Evolutionary conservation across 2,113 vertebrate species (phyloP).

Genomic region (Garra rufa): DNA sequence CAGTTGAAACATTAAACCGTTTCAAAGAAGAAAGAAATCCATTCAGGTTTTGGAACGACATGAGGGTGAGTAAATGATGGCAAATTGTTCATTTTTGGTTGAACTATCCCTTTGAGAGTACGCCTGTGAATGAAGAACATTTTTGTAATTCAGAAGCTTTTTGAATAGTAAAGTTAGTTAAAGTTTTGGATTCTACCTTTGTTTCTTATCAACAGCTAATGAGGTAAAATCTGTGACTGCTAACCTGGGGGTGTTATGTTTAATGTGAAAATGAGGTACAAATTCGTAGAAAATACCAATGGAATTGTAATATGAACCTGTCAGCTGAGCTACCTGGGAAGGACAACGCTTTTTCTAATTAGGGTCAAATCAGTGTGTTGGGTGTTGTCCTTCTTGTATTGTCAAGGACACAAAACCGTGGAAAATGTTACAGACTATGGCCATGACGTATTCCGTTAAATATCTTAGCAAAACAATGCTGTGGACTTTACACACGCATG

Average conservation of each 20-base stretch:
- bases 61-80: not conserved
- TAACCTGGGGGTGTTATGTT: not conserved
- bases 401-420: slow-evolving; percentile 43
- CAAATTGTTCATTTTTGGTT: not conserved
- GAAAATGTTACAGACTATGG: slow-evolving; percentile 44
- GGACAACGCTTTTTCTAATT: slow-evolving; percentile 47
- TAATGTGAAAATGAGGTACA: slow-evolving; percentile 6
- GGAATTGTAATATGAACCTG: slow-evolving; percentile 60
- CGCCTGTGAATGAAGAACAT: not conserved
- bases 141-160: not conserved
- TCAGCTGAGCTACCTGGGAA: slow-evolving; percentile 70
- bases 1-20: not conserved
- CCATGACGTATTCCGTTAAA: slow-evolving; percentile 29
- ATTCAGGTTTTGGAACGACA: not conserved
- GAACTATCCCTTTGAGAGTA: not conserved
- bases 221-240: not conserved
- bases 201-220: not conserved
- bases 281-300: slow-evolving; percentile 18
- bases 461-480: not conserved
- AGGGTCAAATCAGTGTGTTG: slow-evolving; percentile 56
- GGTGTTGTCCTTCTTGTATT: slow-evolving; percentile 52
- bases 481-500: not conserved
- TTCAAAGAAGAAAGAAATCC: not conserved
- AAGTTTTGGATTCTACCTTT: not conserved
- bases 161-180: not conserved